phyloP scores from a whole-genome alignment of 2,797 vertebrate species.

The Phataginus tricuspis region DNA sequence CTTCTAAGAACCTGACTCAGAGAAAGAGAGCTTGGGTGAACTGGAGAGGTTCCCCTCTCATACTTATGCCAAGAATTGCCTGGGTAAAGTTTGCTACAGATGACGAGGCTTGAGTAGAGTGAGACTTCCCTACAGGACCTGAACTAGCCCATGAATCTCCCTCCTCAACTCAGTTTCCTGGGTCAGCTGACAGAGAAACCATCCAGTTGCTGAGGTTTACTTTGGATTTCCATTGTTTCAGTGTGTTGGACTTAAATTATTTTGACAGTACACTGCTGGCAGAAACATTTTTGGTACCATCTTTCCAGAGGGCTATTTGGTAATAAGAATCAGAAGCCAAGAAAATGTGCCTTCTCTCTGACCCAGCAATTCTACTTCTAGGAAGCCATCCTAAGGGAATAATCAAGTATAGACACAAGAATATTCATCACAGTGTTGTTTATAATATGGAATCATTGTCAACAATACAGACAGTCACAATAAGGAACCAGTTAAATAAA shows the following conservation, averaged over 20 bases:
- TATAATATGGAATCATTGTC: neutral
- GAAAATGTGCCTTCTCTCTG: neutral
- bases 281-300: neutral
- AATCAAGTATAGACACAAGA: neutral
- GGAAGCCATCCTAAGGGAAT: neutral
- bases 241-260: neutral
- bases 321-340: conserved; percentile 25
- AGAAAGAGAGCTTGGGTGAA: neutral
- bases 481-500: neutral
- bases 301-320: conserved; percentile 40
- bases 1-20: fast-evolving
- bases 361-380: neutral
- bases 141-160: neutral
- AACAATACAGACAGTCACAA: neutral
- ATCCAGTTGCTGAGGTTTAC: neutral
- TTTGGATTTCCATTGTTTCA: neutral
- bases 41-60: neutral
- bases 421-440: neutral
- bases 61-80: neutral
- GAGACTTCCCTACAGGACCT: neutral
- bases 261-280: neutral
- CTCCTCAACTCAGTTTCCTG: neutral
- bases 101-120: neutral
- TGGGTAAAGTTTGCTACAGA: neutral
- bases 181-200: neutral